These are phyloP conservation scores for Eurytoma californica DNA, from an alignment of 2,888 invertebrate species.

Conservation along the genomic window DNA sequence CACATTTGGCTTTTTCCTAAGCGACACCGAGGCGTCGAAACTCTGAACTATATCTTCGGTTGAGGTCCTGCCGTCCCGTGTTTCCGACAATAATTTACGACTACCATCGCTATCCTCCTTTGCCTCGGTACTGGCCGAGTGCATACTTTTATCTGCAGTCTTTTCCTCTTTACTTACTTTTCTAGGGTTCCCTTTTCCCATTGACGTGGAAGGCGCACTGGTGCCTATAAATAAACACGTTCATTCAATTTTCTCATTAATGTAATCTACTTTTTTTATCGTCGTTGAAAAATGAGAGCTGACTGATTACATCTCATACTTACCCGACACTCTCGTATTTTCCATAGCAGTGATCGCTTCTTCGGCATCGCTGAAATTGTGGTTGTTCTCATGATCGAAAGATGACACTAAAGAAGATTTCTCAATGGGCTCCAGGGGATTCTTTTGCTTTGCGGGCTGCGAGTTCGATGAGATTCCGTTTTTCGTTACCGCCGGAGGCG, in stretches of 20 bases:
- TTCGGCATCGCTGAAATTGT: slow-evolving; percentile 72
- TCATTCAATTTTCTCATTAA: slow-evolving; percentile 7
- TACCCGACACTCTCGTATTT: slow-evolving; percentile 69
- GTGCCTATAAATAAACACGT: slow-evolving; percentile 61
- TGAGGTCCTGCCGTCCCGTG: slow-evolving; percentile 55
- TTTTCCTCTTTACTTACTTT: slow-evolving; percentile 71
- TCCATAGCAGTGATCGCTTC: slow-evolving; percentile 71
- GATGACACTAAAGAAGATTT: slow-evolving; percentile 64
- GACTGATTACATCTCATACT: background rate
- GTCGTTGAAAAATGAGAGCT: background rate
- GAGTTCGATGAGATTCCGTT: slow-evolving; percentile 69
- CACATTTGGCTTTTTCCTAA: slow-evolving; percentile 54
- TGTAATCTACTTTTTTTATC: background rate
- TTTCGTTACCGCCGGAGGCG: slow-evolving; percentile 62
- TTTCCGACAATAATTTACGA: slow-evolving; percentile 56
- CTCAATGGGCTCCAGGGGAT: slow-evolving; percentile 64
- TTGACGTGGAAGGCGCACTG: slow-evolving; percentile 68
- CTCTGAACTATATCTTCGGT: slow-evolving; percentile 59
- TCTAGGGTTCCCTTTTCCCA: slow-evolving; percentile 68
- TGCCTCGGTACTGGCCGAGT: slow-evolving; percentile 57
- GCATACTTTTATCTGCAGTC: slow-evolving; percentile 63
- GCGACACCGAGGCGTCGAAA: slow-evolving; percentile 58
- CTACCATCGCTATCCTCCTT: slow-evolving; percentile 57
- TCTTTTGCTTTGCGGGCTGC: slow-evolving; percentile 68
- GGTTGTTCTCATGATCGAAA: slow-evolving; percentile 71